Evolutionary conservation across 1,140 invertebrate genomes (phyloP).

Genomic region (Drosophila sp.): DNA sequence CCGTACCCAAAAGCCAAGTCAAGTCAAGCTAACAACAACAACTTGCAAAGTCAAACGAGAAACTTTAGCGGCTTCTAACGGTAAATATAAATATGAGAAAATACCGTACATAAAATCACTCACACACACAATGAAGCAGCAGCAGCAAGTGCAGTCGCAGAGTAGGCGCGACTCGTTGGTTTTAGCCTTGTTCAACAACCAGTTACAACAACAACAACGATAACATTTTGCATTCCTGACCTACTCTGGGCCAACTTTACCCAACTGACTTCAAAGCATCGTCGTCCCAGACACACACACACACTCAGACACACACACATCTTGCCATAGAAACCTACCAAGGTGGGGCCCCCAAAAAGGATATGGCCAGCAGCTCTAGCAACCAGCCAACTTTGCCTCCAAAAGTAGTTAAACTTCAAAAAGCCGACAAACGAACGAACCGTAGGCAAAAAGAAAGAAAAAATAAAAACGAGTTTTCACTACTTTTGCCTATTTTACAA

Average conservation of each 20-base stretch:
- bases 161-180: conserved; percentile 60
- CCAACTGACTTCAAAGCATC: conserved; percentile 56
- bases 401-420: conserved; percentile 79
- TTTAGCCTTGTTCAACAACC: conserved; percentile 62
- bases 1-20: conserved; percentile 1
- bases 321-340: conserved; percentile 25
- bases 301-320: conserved; percentile 41
- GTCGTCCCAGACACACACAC: conserved; percentile 14
- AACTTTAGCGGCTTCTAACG: conserved; percentile 74
- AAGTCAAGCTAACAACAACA: conserved; percentile 28
- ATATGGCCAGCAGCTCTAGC: conserved; percentile 53
- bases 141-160: conserved; percentile 52
- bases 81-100: conserved; percentile 65
- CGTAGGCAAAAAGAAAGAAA: conserved; percentile 33
- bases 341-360: conserved; percentile 64
- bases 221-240: conserved; percentile 74
- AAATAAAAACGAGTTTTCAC: conserved; percentile 74
- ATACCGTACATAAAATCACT: conserved; percentile 44
- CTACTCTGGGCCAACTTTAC: conserved; percentile 65
- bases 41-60: conserved; percentile 56
- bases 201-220: conserved; percentile 29
- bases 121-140: conserved; percentile 37
- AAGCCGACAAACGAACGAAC: conserved; percentile 54
- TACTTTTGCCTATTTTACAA: conserved; percentile 79
- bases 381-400: conserved; percentile 52